Evolutionary conservation across 2,888 invertebrate genomes (phyloP).

Genomic region (Diachrysia chrysitis): DNA sequence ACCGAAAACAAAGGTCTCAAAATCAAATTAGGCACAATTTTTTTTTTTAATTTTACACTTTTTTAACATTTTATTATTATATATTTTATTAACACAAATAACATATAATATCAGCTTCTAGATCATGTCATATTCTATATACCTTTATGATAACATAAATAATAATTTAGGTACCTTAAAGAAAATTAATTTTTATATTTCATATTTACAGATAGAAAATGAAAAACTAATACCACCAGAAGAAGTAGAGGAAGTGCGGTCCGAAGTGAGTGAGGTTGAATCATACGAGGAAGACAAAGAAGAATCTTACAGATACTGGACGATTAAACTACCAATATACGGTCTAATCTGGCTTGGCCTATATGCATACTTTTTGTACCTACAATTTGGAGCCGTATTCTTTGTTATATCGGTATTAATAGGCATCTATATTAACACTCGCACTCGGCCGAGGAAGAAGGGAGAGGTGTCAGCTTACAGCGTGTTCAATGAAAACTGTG

Average conservation of each 20-base stretch:
- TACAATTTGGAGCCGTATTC: conserved; percentile 97
- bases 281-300: conserved; percentile 68
- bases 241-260: conserved; percentile 65
- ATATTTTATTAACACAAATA: too few species aligned
- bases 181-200: conserved; percentile 2
- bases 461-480: conserved; percentile 98
- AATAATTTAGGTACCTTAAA: background rate
- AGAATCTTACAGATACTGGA: conserved; percentile 74
- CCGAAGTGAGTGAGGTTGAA: conserved; percentile 74
- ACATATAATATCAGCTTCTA: too few species aligned
- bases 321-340: conserved; percentile 87
- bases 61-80: too few species aligned
- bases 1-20: too few species aligned
- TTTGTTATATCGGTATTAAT: conserved; percentile 94
- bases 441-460: conserved; percentile 91
- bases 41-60: too few species aligned
- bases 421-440: conserved; percentile 95
- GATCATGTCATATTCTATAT: too few species aligned
- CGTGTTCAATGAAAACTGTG: conserved; percentile 98
- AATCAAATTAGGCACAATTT: too few species aligned
- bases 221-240: conserved; percentile 62
- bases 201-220: conserved; percentile 71
- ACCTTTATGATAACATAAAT: too few species aligned
- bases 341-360: conserved; percentile 93
- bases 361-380: conserved; percentile 93